Percentiles rank a stretch among this genome's conserved stretches.
Evolutionary conservation across 35 echinoderm and acorn worm species (phyloP).

Genomic region (Ptychodera flava): DNA sequence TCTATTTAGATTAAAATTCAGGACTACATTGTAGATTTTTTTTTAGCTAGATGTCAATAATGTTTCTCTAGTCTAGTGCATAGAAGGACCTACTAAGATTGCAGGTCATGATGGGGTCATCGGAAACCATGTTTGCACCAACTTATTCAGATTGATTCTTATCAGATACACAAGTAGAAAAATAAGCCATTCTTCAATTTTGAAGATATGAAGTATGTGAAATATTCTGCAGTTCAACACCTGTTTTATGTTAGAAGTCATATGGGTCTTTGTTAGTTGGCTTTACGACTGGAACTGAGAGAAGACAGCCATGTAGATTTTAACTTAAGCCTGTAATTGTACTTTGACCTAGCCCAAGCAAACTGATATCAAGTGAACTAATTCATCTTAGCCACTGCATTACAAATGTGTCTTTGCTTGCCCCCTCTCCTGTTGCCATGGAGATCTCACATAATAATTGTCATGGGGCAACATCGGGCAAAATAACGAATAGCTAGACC

Average conservation of each 20-base stretch:
- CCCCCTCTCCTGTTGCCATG: neutral
- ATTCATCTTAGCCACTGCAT: neutral
- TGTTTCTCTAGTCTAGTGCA: no score
- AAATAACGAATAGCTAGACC: no score
- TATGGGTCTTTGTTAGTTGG: neutral
- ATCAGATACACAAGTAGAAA: no score
- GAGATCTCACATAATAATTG: neutral
- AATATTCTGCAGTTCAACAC: neutral
- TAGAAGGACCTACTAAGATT: no score
- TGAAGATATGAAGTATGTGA: neutral
- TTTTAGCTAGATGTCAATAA: no score
- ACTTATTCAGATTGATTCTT: no score
- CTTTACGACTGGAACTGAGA: neutral
- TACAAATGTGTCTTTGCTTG: neutral
- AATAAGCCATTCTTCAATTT: no score
- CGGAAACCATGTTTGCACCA: no score
- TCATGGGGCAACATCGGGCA: no score
- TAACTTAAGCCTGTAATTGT: neutral
- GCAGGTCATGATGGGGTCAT: no score
- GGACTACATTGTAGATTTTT: no score
- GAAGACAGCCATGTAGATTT: neutral
- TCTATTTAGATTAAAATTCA: no score
- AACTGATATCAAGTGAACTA: neutral
- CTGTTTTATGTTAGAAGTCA: neutral
- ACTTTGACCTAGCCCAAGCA: neutral